Base-by-base conservation (phyloP, 2,888 invertebrate genomes). In the Oxystoma pomonae region DNA sequence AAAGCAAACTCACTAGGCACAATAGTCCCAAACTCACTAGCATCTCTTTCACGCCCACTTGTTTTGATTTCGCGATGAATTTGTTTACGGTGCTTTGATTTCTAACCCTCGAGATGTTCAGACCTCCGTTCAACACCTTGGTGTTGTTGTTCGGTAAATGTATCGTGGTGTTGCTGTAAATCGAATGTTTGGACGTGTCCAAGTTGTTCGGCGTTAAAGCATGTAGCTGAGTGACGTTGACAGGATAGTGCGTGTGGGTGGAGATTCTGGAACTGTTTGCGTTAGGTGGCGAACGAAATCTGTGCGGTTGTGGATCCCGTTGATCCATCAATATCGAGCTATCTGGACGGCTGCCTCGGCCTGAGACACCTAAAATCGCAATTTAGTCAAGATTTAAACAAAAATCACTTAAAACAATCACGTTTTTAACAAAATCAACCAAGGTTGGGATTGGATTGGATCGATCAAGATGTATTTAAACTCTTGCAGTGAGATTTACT, bases 1-100 rank as follows among this genome's bases (percentile, higher is more conserved):
- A 83, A 58, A 96, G 82, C 58, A 96, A 81, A 63, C 95, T 94
- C 71, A 94, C 90, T 70, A 96, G 84, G 76, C 94, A 94, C 70
- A 96, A 81, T 57, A 96, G 81, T 19, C 93, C 94, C 68, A 96
- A 82, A 64, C 94, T 94, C 59, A 93, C 91, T 63, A 95, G 83
- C 78, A 92, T 92, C 80, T 94, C 94, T 72, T 87, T 85, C 52
- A 89, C 85, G 35, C 89, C 89, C 55, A 79, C 84, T 77, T 80
- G 85, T 74, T 82, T 84, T 74, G 77, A 82, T 71, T 76, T 77
- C 19, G 77, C 76, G 71, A 83, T 80, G 66, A 79, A 71, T 65
- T 81, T 74, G 71, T 75, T 75, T 67, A 76, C 73, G 75, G 72
- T 65, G 76, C 76, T 68, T 82, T 75, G 75, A 65, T 71, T 78